phyloP scores from a whole-genome alignment of 2,888 invertebrate species.

The Yponomeuta plumbellus region DNA sequence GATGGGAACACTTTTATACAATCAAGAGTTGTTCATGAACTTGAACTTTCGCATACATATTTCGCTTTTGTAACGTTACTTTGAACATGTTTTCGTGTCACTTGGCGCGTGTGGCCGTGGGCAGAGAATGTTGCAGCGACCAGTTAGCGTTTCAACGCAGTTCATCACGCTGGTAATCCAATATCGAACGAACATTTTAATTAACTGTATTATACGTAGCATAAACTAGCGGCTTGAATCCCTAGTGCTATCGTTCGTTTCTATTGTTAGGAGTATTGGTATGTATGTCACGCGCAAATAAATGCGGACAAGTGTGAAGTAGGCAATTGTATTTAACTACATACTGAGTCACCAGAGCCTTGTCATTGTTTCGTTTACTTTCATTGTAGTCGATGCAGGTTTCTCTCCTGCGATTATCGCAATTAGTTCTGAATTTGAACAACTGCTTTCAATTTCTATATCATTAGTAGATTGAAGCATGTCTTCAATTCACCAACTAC shows the following conservation, averaged over 20 bases:
- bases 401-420: neutral
- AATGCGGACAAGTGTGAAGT: neutral
- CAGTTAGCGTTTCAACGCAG: constrained; percentile 27
- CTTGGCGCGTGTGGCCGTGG: constrained; percentile 24
- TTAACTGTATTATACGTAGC: neutral
- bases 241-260: neutral
- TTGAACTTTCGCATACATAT: constrained; percentile 7
- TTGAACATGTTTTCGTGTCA: constrained; percentile 30
- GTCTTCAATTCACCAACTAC: no score
- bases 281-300: constrained; percentile 2
- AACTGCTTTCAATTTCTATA: neutral
- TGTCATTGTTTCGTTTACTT: constrained; percentile 10
- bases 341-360: constrained; percentile 5
- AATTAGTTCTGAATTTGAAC: neutral
- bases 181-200: neutral
- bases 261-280: constrained; percentile 1
- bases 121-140: constrained; percentile 43
- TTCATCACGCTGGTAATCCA: constrained; percentile 27
- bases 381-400: neutral
- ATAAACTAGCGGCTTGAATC: neutral
- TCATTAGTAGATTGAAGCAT: neutral
- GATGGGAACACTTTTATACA: neutral
- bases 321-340: constrained; percentile 5
- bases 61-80: constrained; percentile 30
- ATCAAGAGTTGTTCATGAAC: constrained; percentile 3